Base-by-base conservation (phyloP, 2,113 vertebrate genomes). In the Salvator merianae region DNA sequence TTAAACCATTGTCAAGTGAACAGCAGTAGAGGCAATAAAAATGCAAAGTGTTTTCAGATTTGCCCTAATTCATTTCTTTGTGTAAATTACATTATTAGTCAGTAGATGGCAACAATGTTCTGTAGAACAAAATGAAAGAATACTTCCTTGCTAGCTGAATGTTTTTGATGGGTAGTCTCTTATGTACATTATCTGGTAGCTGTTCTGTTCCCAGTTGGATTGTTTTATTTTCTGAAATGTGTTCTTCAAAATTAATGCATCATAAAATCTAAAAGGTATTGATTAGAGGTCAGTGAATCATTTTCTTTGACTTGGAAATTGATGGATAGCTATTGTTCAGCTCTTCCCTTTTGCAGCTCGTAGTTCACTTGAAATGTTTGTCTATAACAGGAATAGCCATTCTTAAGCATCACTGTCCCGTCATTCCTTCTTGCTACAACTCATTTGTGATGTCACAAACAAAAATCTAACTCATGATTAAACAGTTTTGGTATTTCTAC, bases 21-120 rank as follows among this genome's bases (percentile, higher is more conserved):
- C 74, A 73, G 2, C 14, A 9, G 0, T 68, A 84, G 43, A 68
- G 63, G 9, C n/a, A 14, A 7, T 1, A 2, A 70, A 0, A 38
- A 3, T 36, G 26, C 34, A n/a, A 32, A 81, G 4, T 4, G 36
- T 50, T 77, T 81, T 22, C 5, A 20, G 73, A 62, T 77, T 7
- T 6, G 10, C 62, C 36, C 1, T 53, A 77, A 1, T 7, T 70
- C 3, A 32, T 82, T 75, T 40, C 66, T 75, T 12, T 93, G 93
- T 89, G 94, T 88, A 93, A 72, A 90, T 93, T 36, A 50, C 0
- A 0, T 76, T 28, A 3, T 53, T 84, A 10, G 2, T 91, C 96
- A 95, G 93, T 91, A 96, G 96, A 85, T 95, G 96, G 96, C 28
- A 94, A 55, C 85, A 18, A 70, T 85, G 93, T 85, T 83, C 0